A percentile compares a stretch with the other conserved stretches of the same genome.
phyloP scores from a whole-genome alignment of 2,113 vertebrate genomes.

The Malaclemys terrapin region DNA sequence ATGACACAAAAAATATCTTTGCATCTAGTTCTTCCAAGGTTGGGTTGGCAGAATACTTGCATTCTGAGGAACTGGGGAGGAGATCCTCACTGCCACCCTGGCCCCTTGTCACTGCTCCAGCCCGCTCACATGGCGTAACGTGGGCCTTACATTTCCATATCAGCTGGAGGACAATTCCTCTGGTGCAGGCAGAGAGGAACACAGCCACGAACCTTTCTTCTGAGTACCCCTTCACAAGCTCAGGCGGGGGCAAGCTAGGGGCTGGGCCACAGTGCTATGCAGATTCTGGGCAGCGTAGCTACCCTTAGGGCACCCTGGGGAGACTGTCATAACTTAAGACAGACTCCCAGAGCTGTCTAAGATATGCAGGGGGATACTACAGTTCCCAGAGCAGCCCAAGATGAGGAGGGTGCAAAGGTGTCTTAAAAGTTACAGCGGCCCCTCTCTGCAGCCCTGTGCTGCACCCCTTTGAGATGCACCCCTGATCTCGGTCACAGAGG shows the following conservation, averaged over 20 bases:
- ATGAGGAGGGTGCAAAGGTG: background rate
- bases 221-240: too few species aligned
- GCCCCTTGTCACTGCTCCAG: background rate
- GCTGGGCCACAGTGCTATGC: background rate
- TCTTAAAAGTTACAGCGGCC: background rate
- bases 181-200: background rate
- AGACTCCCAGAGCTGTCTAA: background rate
- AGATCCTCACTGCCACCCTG: background rate
- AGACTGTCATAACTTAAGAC: background rate
- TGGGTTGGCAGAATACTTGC: background rate
- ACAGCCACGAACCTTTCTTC: too few species aligned
- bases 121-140: background rate
- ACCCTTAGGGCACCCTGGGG: background rate
- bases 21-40: too few species aligned
- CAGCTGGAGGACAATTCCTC: background rate
- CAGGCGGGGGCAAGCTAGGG: too few species aligned
- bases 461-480: too few species aligned
- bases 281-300: background rate
- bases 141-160: background rate
- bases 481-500: background rate
- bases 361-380: background rate
- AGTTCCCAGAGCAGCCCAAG: background rate
- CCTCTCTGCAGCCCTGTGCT: background rate
- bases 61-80: background rate
- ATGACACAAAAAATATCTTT: background rate